These are phyloP conservation scores for Creontiades dilutus DNA, from an alignment of 2,888 invertebrate species.

Conservation along the genomic window DNA sequence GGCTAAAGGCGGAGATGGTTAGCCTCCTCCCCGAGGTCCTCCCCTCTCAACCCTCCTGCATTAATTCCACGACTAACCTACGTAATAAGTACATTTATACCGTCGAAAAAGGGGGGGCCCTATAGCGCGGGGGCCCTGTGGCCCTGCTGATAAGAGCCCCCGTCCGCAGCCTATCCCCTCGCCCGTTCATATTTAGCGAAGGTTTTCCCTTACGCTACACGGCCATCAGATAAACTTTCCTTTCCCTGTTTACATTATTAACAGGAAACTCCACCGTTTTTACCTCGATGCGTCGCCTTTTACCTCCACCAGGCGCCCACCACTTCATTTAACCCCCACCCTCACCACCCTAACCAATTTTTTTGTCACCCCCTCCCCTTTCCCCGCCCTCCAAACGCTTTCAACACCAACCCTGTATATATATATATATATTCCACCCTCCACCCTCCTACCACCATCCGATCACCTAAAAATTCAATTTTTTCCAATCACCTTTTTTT, in stretches of 20 bases:
- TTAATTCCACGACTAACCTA: slow-evolving; percentile 71
- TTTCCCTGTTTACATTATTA: slow-evolving; percentile 67
- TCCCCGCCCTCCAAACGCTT: background rate
- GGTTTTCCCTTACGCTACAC: slow-evolving; percentile 35
- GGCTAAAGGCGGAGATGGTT: background rate
- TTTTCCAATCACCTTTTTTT: slow-evolving; percentile 62
- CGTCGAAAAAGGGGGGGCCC: background rate
- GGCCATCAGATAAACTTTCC: slow-evolving; percentile 68
- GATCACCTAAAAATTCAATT: slow-evolving; percentile 47
- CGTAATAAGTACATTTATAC: slow-evolving; percentile 71
- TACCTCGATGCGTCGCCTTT: slow-evolving; percentile 66
- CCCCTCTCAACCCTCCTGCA: slow-evolving; percentile 56
- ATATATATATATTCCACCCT: too few species aligned
- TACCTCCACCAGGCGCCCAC: slow-evolving; percentile 45
- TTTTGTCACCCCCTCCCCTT: background rate
- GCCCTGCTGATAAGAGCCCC: slow-evolving; percentile 60
- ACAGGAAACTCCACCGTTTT: slow-evolving; percentile 67
- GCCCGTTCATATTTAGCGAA: slow-evolving; percentile 67
- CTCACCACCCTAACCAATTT: background rate
- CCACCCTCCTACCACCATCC: too few species aligned
- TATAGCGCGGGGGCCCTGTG: slow-evolving; percentile 40
- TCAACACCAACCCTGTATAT: too few species aligned
- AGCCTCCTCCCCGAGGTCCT: background rate
- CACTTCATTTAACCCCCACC: slow-evolving; percentile 52
- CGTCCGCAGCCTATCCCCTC: background rate